Conservation (phyloP, 2,113 vertebrate genomes). For the Zingel zingel region DNA sequence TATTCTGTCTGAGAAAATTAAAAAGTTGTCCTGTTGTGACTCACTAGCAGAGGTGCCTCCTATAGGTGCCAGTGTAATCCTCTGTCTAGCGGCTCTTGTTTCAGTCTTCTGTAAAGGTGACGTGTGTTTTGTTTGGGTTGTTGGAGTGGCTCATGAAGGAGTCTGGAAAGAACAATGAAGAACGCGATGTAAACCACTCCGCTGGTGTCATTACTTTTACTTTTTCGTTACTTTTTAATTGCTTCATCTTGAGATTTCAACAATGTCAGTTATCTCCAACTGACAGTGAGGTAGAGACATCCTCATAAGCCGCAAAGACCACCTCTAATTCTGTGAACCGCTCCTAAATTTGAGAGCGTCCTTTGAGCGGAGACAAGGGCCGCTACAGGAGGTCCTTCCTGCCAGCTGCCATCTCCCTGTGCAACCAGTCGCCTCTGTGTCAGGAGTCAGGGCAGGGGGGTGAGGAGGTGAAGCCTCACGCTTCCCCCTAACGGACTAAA, state of each 20-base stretch:
- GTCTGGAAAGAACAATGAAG: conserved; percentile 71
- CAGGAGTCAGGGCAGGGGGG: too few species aligned
- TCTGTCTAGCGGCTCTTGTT: conserved; percentile 85
- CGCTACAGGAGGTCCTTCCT: too few species aligned
- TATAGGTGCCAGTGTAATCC: conserved; percentile 85
- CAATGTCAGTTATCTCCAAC: neutral
- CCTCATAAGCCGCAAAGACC: too few species aligned
- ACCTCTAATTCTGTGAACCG: neutral
- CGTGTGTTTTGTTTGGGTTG: conserved; percentile 72
- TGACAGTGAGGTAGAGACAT: neutral
- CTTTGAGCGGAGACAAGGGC: conserved; percentile 64
- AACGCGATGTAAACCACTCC: neutral
- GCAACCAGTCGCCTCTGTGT: too few species aligned
- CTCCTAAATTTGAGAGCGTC: conserved; percentile 64
- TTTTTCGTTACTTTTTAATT: neutral
- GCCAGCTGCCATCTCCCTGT: too few species aligned
- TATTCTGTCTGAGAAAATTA: neutral
- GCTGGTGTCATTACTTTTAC: neutral
- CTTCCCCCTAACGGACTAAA: too few species aligned
- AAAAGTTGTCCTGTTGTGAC: neutral
- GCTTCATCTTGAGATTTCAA: neutral
- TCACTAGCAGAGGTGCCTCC: conserved; percentile 80
- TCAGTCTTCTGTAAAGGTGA: conserved; percentile 88
- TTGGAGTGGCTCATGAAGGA: conserved; percentile 77
- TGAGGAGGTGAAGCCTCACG: too few species aligned